Evolutionary conservation across 2,888 invertebrate genomes (phyloP).

Genomic region (Euclidia mi): DNA sequence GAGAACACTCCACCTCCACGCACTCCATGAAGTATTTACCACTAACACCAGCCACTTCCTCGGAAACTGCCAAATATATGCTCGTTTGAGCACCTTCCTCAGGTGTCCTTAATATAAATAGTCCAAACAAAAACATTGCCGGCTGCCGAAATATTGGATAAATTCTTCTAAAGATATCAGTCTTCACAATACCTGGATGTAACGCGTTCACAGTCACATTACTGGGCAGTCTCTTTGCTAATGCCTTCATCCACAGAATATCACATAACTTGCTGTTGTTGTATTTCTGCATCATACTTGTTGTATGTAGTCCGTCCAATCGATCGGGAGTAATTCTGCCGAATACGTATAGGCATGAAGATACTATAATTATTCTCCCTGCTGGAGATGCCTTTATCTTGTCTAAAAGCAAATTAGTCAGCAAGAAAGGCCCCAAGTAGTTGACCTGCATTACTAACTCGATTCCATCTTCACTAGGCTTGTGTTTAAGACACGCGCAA

Average conservation of each 20-base stretch:
- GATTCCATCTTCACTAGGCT: constrained; percentile 90
- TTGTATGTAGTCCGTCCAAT: constrained; percentile 49
- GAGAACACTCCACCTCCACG: constrained; percentile 87
- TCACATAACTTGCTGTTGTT: constrained; percentile 81
- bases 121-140: no score
- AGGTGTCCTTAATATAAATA: constrained; percentile 92
- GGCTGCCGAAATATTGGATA: no score
- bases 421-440: constrained; percentile 92
- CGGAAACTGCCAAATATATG: constrained; percentile 93
- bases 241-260: no score
- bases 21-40: constrained; percentile 95
- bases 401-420: constrained; percentile 92
- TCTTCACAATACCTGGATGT: no score
- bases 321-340: constrained; percentile 81
- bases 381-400: constrained; percentile 76
- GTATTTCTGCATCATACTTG: constrained; percentile 81
- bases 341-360: constrained; percentile 71
- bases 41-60: constrained; percentile 91
- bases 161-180: no score
- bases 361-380: constrained; percentile 82
- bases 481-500: constrained; percentile 70
- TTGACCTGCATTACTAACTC: constrained; percentile 92
- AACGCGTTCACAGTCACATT: no score
- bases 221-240: no score
- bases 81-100: constrained; percentile 95